Base-by-base conservation (phyloP, 2,888 invertebrate species). In the Amaurobius ferox region DNA sequence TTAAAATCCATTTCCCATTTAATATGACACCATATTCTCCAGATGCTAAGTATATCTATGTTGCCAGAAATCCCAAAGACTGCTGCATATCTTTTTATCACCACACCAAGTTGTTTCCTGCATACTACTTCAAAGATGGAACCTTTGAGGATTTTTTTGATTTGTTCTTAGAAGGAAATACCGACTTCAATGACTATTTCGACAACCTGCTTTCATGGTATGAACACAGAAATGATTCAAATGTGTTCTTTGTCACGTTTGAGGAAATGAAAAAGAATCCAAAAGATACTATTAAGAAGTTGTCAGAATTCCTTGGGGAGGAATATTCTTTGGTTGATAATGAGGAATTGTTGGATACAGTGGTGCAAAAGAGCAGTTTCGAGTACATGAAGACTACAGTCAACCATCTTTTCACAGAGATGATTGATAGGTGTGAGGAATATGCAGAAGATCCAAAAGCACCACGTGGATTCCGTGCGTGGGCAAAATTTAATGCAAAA, bases 21-120 rank as follows among this genome's bases (percentile, higher is more conserved):
- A 35, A 88, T 19, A 39, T 88, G 16, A 76, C 88, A 28, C 89
- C 89, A 0, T 79, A 83, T 23, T 85, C 86, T 44, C 78, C 86
- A 16, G 68, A 87, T 28, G 87, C 89, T 11, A 88, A 88, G 35
- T 89, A 89, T 40, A 90, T 92, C 39, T 92, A 92, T 88, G 90
- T 92, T 26, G 90, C 91, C 9, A 90, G 92, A 62, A 92, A 92
- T 87, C 92, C 92, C 0, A 92, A 91, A 88, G 92, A 92, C 89
- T 90, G 90, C 9, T 90, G 90, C 16, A 91, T 92, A 3, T 92
- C 92, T 2, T 91, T 90, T 81, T 92, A 90, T 89, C 90, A 92
- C 88, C 92, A 91, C 71, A 87, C 88, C 16, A 86, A 72, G 11
- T 9, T 80, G 3, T 87, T 87, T 28, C 85, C 83, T 1, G 78